Percentiles rank a stretch among this genome's conserved stretches.
These are phyloP conservation scores for Cydia fagiglandana DNA, from an alignment of 1,140 invertebrate species.

Conservation along the genomic window DNA sequence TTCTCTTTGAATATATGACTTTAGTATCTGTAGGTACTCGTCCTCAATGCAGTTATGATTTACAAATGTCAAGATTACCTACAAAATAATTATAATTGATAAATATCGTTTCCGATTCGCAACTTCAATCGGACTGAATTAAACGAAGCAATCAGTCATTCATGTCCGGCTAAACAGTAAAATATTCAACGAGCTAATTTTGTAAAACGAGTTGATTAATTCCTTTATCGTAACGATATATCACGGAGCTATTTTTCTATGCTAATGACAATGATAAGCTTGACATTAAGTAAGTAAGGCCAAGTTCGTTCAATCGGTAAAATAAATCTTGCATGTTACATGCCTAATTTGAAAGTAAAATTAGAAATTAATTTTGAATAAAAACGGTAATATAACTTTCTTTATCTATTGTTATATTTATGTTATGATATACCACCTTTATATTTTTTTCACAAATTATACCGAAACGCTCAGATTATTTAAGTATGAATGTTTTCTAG, in stretches of 20 bases:
- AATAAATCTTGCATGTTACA: conserved; percentile 50
- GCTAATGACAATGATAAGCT: conserved; percentile 53
- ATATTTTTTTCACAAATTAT: neutral
- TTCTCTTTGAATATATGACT: neutral
- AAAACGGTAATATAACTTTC: neutral
- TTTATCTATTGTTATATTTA: neutral
- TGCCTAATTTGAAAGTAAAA: conserved; percentile 39
- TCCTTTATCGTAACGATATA: conserved; percentile 17
- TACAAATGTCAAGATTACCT: conserved; percentile 23
- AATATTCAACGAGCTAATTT: conserved; percentile 29
- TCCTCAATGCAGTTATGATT: neutral
- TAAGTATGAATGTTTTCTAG: too few relatives aligned
- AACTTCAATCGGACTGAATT: conserved; percentile 12
- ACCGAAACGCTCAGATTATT: neutral
- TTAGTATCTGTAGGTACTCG: neutral
- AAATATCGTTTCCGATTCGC: conserved; percentile 7
- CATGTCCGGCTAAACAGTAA: conserved; percentile 9
- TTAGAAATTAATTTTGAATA: conserved; percentile 25
- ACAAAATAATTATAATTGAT: neutral
- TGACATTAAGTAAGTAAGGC: conserved; percentile 52
- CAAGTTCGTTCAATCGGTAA: conserved; percentile 48
- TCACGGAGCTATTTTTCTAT: conserved; percentile 42
- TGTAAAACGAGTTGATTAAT: conserved; percentile 23
- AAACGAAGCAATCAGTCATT: conserved; percentile 14
- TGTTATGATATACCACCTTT: neutral